phyloP scores from a whole-genome alignment of 2,888 invertebrate species.

The Thymelicus lineola region DNA sequence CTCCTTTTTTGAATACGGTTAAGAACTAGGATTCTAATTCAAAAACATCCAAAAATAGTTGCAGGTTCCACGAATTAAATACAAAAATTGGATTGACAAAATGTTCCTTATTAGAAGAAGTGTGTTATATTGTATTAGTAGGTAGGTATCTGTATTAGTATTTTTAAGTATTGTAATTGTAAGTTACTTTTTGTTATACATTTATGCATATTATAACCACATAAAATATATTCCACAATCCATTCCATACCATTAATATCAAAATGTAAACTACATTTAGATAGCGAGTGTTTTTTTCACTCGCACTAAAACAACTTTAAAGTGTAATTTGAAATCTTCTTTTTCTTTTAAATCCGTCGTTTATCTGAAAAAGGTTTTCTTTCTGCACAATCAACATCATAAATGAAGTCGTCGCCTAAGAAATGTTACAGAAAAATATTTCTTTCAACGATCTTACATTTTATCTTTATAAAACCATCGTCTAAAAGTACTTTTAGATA shows the following conservation, averaged over 20 bases:
- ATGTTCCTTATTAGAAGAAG: too few relatives aligned
- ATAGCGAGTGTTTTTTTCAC: constrained; percentile 17
- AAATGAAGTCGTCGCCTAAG: constrained; percentile 27
- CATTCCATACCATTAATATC: constrained; percentile 3
- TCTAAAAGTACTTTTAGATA: background rate
- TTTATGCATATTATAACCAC: too few relatives aligned
- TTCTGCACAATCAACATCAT: constrained; percentile 30
- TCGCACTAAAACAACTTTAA: constrained; percentile 29
- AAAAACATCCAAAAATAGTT: too few relatives aligned
- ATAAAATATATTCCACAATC: too few relatives aligned
- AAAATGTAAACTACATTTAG: constrained; percentile 11
- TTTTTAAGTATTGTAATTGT: too few relatives aligned
- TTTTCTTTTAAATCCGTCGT: constrained; percentile 27
- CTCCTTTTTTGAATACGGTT: too few relatives aligned
- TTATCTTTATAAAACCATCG: background rate
- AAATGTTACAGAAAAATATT: constrained; percentile 16
- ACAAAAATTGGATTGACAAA: too few relatives aligned
- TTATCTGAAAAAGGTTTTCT: constrained; percentile 23
- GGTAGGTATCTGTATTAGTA: too few relatives aligned
- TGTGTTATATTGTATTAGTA: too few relatives aligned
- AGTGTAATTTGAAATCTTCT: constrained; percentile 25
- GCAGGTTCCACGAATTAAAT: too few relatives aligned
- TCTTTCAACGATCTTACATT: background rate
- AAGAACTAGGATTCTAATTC: too few relatives aligned
- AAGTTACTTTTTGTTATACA: too few relatives aligned